Evolutionary conservation across 2,888 invertebrate species (phyloP).

Genomic region (Parnassius orleans): DNA sequence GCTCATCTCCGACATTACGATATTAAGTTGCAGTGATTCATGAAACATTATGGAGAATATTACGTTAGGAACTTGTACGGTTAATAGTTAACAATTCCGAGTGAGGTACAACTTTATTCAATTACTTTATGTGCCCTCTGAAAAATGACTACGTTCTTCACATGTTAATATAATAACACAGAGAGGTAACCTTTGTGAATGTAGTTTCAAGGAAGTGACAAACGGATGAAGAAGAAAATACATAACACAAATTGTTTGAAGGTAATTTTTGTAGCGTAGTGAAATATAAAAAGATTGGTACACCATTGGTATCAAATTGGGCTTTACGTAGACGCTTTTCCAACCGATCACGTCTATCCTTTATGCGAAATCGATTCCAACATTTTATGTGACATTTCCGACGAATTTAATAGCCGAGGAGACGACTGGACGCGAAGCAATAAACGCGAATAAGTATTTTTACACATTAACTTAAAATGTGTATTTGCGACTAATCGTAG

Average conservation of each 20-base stretch:
- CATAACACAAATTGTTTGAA: slow-evolving; percentile 8
- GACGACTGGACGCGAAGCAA: slow-evolving; percentile 74
- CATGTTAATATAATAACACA: slow-evolving; percentile 9
- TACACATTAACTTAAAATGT: slow-evolving; percentile 72
- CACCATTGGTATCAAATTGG: slow-evolving; percentile 59
- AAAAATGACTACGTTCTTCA: slow-evolving; percentile 10
- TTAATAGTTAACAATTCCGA: slow-evolving; percentile 26
- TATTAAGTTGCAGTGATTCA: slow-evolving; percentile 37
- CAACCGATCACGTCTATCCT: slow-evolving; percentile 73
- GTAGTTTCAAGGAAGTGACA: slow-evolving; percentile 10
- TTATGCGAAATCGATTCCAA: slow-evolving; percentile 77
- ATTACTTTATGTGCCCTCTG: slow-evolving; percentile 10
- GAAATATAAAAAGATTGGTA: slow-evolving; percentile 41
- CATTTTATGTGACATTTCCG: slow-evolving; percentile 77
- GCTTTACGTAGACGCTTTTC: slow-evolving; percentile 51
- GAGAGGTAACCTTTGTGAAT: neutral
- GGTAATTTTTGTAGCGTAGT: neutral
- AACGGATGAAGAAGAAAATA: slow-evolving; percentile 1
- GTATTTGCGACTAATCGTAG: slow-evolving; percentile 46
- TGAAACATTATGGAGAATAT: slow-evolving; percentile 27
- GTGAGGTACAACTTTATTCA: slow-evolving; percentile 21
- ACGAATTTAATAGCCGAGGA: slow-evolving; percentile 72
- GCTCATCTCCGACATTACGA: slow-evolving; percentile 37
- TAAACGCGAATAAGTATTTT: slow-evolving; percentile 75
- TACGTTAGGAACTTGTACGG: slow-evolving; percentile 21